Evolutionary conservation across 2,113 vertebrate genomes (phyloP), one percentile per base, ranked within the genome.

Genomic region (Tachysurus vachellii): DNA sequence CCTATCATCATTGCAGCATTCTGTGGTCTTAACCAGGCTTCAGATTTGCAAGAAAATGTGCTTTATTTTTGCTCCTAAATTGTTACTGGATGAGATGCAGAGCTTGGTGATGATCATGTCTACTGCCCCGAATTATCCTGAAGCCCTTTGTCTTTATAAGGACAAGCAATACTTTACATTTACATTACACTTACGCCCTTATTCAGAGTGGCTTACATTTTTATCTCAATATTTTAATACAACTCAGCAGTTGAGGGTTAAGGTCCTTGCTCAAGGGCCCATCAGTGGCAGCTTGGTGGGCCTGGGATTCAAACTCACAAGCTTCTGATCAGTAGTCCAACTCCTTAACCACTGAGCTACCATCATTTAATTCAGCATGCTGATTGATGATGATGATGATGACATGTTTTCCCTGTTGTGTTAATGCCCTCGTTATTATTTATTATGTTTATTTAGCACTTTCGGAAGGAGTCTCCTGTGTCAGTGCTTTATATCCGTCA

Each of bases 21-120:
- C n/a, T 70, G 59, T n/a, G 79, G 68, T 80, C 62, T 87, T 64
- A 66, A 84, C 47, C 57, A 81, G 81, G 66, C 82, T 56, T 61
- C 26, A 80, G 86, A 66, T 88, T 88, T 88, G 86, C 26, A 23
- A 62, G 76, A 47, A 36, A 64, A 57, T 12, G 77, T 83, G 21
- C 85, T 42, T 71, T 79, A 28, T 88, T 87, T 68, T 77, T 71
- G 68, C 36, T 53, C 54, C n/a, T 53, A 73, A 53, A 28, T 44
- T 62, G 31, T 62, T 82, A 16, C 21, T 1, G 31, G 23, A 47
- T 26, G 54, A 21, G 31, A 28, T 80, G 28, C 50, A 61, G 47
- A 10, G 61, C 75, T 71, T 21, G 11, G 54, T 26, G 59, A 68
- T 84, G 75, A n/a, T 77, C 44, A 14, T 50, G 75, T 54, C 13